Evolutionary conservation across 1,140 invertebrate genomes (phyloP).

Genomic region (Cylas formicarius): DNA sequence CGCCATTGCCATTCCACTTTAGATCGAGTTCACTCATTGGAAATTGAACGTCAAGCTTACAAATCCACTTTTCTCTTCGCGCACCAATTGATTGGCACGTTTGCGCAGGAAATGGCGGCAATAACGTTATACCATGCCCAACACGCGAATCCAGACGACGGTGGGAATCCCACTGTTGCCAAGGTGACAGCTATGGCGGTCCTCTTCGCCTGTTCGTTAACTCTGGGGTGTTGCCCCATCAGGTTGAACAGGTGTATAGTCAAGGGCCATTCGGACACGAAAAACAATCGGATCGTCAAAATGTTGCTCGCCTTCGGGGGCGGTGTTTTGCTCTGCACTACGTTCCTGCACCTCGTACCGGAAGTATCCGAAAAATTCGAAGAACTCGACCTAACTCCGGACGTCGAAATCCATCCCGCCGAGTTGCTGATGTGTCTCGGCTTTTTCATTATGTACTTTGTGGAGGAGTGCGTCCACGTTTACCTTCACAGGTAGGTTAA

Average conservation of each 20-base stretch:
- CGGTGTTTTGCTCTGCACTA: conserved; percentile 83
- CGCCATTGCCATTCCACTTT: too few species aligned
- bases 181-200: conserved; percentile 66
- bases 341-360: conserved; percentile 82
- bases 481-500: conserved; percentile 51
- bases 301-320: conserved; percentile 81
- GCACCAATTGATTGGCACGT: too few species aligned
- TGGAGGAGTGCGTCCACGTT: conserved; percentile 73
- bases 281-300: conserved; percentile 46
- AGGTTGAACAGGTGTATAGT: conserved; percentile 49
- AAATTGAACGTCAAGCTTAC: too few species aligned
- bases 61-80: too few species aligned
- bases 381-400: conserved; percentile 47
- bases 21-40: too few species aligned
- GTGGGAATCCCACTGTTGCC: conserved; percentile 39
- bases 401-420: conserved; percentile 58
- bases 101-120: too few species aligned
- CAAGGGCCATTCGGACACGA: conserved; percentile 25
- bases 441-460: conserved; percentile 78
- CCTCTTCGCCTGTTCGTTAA: conserved; percentile 59
- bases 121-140: too few species aligned
- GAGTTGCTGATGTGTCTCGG: conserved; percentile 66
- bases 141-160: too few species aligned
- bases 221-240: conserved; percentile 62
- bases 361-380: conserved; percentile 70